A percentile compares a stretch with the other conserved stretches of the same genome.
These are phyloP conservation scores for Lasioglossum figueresi DNA, from an alignment of 2,888 invertebrate genomes.

Conservation along the genomic window DNA sequence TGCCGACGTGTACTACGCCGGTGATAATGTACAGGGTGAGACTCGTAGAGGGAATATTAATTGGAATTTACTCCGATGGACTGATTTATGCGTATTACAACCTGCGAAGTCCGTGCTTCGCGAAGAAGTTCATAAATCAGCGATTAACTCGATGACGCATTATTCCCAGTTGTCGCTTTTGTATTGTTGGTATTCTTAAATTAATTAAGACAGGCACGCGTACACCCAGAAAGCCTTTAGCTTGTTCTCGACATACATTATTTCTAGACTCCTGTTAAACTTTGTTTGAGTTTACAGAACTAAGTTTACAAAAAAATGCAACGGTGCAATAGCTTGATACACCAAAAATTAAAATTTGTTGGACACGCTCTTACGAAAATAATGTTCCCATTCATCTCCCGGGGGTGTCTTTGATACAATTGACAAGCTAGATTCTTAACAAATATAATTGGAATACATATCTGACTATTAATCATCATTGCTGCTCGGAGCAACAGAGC, in stretches of 20 bases:
- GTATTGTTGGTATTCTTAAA: not conserved
- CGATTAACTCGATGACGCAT: not conserved
- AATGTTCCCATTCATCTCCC: not conserved
- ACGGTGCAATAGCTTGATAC: too few species aligned
- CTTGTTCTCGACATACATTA: not conserved
- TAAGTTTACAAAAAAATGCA: too few species aligned
- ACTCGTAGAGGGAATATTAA: not conserved
- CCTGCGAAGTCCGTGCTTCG: not conserved
- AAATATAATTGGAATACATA: not conserved
- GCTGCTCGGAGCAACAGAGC: not conserved
- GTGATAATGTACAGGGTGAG: slow-evolving; percentile 12
- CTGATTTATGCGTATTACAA: not conserved
- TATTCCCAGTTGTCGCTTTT: not conserved
- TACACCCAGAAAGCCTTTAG: not conserved
- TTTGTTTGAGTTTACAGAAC: not conserved
- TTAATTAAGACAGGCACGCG: not conserved
- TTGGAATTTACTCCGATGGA: not conserved
- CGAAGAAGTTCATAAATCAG: not conserved
- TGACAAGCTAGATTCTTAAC: not conserved
- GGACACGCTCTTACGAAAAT: not conserved
- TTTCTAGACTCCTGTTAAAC: not conserved
- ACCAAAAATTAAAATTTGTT: too few species aligned
- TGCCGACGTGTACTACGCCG: slow-evolving; percentile 13
- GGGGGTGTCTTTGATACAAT: not conserved
- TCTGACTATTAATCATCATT: not conserved